A percentile compares a stretch with the other conserved stretches of the same genome.
Evolutionary conservation across 2,888 invertebrate species (phyloP).

Genomic region (Caenorhabditis zanzibari): DNA sequence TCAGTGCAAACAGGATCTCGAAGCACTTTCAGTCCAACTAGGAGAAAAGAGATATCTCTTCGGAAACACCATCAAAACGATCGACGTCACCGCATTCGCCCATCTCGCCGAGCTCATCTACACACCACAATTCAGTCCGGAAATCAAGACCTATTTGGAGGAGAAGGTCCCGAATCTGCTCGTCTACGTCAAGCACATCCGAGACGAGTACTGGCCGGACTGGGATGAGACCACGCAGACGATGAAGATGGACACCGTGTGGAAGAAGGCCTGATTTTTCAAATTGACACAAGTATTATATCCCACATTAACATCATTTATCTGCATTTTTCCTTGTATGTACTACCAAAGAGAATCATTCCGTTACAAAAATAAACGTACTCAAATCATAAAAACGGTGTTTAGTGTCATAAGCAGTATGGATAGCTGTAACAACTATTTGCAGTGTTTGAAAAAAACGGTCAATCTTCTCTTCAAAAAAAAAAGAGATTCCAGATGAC

Average conservation of each 20-base stretch:
- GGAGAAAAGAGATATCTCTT: conserved; percentile 80
- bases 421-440: not conserved
- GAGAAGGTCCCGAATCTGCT: conserved; percentile 72
- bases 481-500: conserved; percentile 56
- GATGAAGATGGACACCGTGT: conserved; percentile 60
- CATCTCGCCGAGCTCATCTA: conserved; percentile 94
- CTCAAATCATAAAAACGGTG: not conserved
- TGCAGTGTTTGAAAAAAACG: not conserved
- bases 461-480: not conserved
- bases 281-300: conserved; percentile 28
- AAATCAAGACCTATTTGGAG: conserved; percentile 89
- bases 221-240: conserved; percentile 76
- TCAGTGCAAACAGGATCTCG: conserved; percentile 83
- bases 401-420: not conserved
- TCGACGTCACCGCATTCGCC: conserved; percentile 94
- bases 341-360: conserved; percentile 22
- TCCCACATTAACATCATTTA: not conserved
- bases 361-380: conserved; percentile 12
- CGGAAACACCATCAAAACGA: conserved; percentile 71
- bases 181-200: conserved; percentile 75
- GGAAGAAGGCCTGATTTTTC: conserved; percentile 27
- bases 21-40: conserved; percentile 83
- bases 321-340: not conserved
- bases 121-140: conserved; percentile 92
- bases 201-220: conserved; percentile 81